These are phyloP conservation scores for Neodiprion lecontei DNA, from an alignment of 1,140 invertebrate species.

Conservation along the genomic window DNA sequence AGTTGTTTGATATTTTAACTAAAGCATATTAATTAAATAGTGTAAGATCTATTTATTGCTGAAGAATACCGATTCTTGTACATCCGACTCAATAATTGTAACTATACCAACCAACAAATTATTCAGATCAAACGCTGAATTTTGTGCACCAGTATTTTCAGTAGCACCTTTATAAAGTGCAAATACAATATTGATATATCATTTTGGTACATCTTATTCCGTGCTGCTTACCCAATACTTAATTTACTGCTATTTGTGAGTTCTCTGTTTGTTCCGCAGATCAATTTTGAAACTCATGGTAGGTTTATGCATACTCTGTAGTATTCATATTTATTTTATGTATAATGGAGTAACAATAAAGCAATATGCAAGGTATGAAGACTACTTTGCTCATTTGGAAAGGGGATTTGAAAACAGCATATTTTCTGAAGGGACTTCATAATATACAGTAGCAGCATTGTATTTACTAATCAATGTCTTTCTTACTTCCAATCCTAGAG, in stretches of 20 bases:
- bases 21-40: background rate
- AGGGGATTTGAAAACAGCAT: background rate
- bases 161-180: background rate
- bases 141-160: background rate
- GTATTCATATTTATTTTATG: constrained; percentile 32
- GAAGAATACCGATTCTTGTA: background rate
- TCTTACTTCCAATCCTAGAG: background rate
- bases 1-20: background rate
- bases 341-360: constrained; percentile 44
- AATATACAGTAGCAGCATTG: background rate
- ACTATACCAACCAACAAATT: constrained; percentile 1
- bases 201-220: background rate
- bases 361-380: constrained; percentile 44
- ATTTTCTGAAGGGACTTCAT: background rate
- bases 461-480: background rate
- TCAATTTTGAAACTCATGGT: constrained; percentile 24
- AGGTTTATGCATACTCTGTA: constrained; percentile 32
- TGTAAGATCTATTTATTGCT: constrained; percentile 6
- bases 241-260: background rate
- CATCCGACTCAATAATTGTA: background rate
- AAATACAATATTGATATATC: background rate
- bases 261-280: background rate
- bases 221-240: background rate
- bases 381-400: constrained; percentile 31
- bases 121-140: background rate